These are phyloP conservation scores for Drosophila fuyamai DNA, from an alignment of 1,140 invertebrate species.

Conservation along the genomic window DNA sequence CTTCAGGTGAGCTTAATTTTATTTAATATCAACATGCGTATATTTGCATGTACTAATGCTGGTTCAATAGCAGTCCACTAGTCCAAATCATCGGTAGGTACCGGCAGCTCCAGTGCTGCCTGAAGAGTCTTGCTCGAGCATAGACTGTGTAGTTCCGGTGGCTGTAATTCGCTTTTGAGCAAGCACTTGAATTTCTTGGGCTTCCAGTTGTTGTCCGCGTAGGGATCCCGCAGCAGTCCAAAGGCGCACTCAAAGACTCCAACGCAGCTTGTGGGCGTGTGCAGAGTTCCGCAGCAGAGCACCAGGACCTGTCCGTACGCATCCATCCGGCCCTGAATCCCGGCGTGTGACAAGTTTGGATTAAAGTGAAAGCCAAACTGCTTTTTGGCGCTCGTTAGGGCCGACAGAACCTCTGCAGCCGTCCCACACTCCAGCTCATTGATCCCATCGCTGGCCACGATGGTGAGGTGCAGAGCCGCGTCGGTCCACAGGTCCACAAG, in stretches of 20 bases:
- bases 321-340: conserved; percentile 86
- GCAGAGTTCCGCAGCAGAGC: conserved; percentile 87
- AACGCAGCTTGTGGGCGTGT: conserved; percentile 85
- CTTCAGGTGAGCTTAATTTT: conserved; percentile 9
- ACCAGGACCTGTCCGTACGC: conserved; percentile 88
- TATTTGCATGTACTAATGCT: too few relatives aligned
- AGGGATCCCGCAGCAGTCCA: conserved; percentile 87
- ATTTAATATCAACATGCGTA: too few relatives aligned
- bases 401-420: conserved; percentile 44
- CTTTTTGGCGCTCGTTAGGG: conserved; percentile 45
- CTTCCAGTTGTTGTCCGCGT: conserved; percentile 87
- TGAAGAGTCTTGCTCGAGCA: conserved; percentile 48
- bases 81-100: conserved; percentile 45
- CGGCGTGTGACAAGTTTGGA: conserved; percentile 86
- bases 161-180: conserved; percentile 72
- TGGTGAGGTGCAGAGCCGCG: conserved; percentile 56
- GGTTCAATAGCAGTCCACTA: conserved; percentile 8
- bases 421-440: conserved; percentile 34
- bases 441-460: conserved; percentile 50
- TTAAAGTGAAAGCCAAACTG: conserved; percentile 87
- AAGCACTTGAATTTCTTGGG: conserved; percentile 85
- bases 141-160: conserved; percentile 53
- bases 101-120: conserved; percentile 51
- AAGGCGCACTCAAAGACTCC: conserved; percentile 89
- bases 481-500: conserved; percentile 87